These are phyloP conservation scores for Cydia strobilella DNA, from an alignment of 1,140 invertebrate genomes.

Conservation along the genomic window DNA sequence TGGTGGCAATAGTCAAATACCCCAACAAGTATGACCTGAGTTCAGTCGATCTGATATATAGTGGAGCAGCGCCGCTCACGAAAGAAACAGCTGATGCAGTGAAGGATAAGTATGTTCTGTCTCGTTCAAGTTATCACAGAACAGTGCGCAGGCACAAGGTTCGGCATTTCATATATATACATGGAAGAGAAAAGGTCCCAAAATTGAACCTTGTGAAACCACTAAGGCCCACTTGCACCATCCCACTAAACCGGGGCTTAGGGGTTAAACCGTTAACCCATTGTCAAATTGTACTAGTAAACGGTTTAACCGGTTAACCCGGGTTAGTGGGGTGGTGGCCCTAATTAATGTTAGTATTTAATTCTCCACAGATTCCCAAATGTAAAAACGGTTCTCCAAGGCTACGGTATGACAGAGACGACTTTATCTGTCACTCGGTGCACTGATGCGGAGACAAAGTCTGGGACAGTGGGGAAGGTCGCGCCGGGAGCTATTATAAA, in stretches of 20 bases:
- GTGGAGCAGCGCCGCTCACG: conserved; percentile 72
- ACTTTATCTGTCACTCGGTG: conserved; percentile 49
- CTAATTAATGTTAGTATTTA: too few relatives aligned
- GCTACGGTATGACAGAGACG: conserved; percentile 72
- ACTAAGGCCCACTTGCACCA: too few relatives aligned
- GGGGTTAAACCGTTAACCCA: too few relatives aligned
- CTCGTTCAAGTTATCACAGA: too few relatives aligned
- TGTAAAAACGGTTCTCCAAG: conserved; percentile 52
- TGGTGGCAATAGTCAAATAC: conserved; percentile 80
- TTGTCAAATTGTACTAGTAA: too few relatives aligned
- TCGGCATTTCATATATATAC: too few relatives aligned
- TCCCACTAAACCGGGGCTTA: too few relatives aligned
- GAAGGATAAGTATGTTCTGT: conserved; percentile 44
- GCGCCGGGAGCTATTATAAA: conserved; percentile 49
- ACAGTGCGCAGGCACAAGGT: too few relatives aligned
- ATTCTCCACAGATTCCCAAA: conserved; percentile 40
- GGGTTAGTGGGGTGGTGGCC: too few relatives aligned
- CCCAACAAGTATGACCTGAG: conserved; percentile 75
- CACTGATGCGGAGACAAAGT: conserved; percentile 43
- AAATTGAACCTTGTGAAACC: too few relatives aligned
- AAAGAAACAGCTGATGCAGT: conserved; percentile 58
- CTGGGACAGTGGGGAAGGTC: conserved; percentile 48
- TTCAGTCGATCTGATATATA: conserved; percentile 59
- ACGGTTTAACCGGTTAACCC: too few relatives aligned
- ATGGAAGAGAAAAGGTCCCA: too few relatives aligned